Percentiles rank a stretch among this genome's conserved stretches.
These are phyloP conservation scores for Chloroclystis v-ata DNA, from an alignment of 2,888 invertebrate genomes.

Conservation along the genomic window DNA sequence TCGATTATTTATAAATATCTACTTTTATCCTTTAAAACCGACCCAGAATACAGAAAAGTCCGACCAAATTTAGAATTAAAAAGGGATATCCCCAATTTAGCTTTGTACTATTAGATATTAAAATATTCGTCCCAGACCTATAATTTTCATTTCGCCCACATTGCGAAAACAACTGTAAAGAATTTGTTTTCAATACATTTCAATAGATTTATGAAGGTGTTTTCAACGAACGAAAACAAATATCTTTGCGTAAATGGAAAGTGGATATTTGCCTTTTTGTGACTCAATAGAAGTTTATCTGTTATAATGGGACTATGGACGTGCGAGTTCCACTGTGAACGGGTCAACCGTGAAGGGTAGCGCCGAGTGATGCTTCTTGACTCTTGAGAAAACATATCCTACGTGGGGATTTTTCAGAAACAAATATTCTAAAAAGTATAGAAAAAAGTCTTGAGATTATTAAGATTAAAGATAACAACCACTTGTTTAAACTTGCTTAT, in stretches of 20 bases:
- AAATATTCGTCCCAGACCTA: too few species aligned
- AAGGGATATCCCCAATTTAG: too few species aligned
- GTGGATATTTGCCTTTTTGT: conserved; percentile 3
- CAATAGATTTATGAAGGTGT: conserved; percentile 23
- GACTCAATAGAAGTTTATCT: conserved; percentile 5
- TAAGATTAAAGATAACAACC: too few species aligned
- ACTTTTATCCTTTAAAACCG: too few species aligned
- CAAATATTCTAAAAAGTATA: neutral
- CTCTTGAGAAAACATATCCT: neutral
- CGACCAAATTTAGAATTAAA: too few species aligned
- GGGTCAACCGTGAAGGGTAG: neutral
- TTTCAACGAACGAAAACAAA: conserved; percentile 24
- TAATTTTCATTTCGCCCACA: neutral
- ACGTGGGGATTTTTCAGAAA: neutral
- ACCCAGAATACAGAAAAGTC: too few species aligned
- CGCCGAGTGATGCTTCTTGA: too few species aligned
- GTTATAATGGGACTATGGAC: neutral
- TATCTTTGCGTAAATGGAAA: conserved; percentile 15
- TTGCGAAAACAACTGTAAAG: neutral
- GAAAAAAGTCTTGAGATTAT: too few species aligned
- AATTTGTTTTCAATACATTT: conserved; percentile 19
- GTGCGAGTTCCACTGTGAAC: neutral
- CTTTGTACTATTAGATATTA: too few species aligned
- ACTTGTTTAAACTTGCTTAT: too few species aligned
- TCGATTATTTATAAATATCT: too few species aligned